Evolutionary conservation across 2,113 vertebrate genomes (phyloP).

Genomic region (Willisornis vidua): DNA sequence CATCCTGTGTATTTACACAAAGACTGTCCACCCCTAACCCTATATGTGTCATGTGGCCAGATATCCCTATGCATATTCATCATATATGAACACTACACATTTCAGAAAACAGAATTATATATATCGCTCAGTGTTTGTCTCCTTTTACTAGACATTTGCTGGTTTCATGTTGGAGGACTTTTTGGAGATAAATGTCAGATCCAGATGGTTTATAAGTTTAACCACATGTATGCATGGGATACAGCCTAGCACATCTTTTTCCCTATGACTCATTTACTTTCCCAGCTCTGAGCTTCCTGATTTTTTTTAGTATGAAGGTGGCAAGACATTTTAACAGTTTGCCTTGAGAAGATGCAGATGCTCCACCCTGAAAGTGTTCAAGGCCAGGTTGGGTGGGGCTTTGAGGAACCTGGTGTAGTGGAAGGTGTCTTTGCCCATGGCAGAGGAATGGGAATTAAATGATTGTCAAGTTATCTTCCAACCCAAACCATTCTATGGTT

Average conservation of each 20-base stretch:
- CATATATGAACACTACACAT: neutral
- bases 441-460: too few species aligned
- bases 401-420: neutral
- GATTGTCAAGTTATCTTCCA: neutral
- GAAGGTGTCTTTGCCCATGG: neutral
- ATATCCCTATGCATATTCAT: neutral
- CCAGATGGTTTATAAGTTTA: neutral
- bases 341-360: neutral
- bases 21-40: neutral
- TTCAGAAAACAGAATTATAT: neutral
- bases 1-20: neutral
- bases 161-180: neutral
- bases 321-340: neutral
- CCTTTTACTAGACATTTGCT: neutral
- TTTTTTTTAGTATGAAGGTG: neutral
- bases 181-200: neutral
- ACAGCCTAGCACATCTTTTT: neutral
- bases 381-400: neutral
- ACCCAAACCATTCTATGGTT: neutral
- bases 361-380: neutral
- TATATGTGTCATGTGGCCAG: neutral
- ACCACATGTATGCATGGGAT: neutral
- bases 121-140: neutral
- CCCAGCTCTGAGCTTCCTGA: neutral
- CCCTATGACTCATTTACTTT: neutral